Base-by-base conservation (phyloP, 2,113 vertebrate genomes). In the Meleagris gallopavo region DNA sequence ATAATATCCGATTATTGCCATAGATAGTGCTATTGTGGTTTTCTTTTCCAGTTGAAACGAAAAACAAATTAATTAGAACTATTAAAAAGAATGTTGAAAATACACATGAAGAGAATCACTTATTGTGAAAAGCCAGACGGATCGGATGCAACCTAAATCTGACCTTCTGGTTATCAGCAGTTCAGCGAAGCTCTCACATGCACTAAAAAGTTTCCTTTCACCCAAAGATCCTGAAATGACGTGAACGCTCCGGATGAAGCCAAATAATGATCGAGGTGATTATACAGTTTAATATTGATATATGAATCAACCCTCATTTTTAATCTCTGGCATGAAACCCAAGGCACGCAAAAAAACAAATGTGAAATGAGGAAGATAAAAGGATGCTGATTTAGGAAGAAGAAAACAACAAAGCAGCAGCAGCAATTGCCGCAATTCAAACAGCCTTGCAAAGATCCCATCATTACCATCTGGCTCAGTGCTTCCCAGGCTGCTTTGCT, bases 351-450 rank as follows among this genome's bases (percentile, higher is more conserved):
- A 83, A 95, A 95, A 96, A 97, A 96, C 94, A 95, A 95, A 97
- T 1, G 48, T 91, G 93, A 97, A 97, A 96, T 94, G 92, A 96
- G 60, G 94, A 96, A 94, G 96, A 97, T 91, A 94, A 97, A 97
- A 97, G 88, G 87, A 94, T 89, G 95, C 74, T 97, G 92, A 97
- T 97, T 97, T 93, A 88, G 88, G 72, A 73, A 84, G 83, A 6
- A 50, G 73, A 83, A 40, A 64, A 64, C 38, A 29, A 58, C 55
- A 40, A 66, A 38, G 72, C 72, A 83, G 69, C 3, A 0, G 67
- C 46, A 94, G 88, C 95, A 89, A 90, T 93, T 90, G 80, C 83
- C 9, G 54, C 64, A 71, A 84, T 94, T 97, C 84, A 88, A 65
- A 90, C 27, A 24, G 38, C 70, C 78, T 83, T 65, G 76, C 80